Evolutionary conservation across 2,113 vertebrate genomes (phyloP).

Genomic region (Plecturocebus donacophilus): DNA sequence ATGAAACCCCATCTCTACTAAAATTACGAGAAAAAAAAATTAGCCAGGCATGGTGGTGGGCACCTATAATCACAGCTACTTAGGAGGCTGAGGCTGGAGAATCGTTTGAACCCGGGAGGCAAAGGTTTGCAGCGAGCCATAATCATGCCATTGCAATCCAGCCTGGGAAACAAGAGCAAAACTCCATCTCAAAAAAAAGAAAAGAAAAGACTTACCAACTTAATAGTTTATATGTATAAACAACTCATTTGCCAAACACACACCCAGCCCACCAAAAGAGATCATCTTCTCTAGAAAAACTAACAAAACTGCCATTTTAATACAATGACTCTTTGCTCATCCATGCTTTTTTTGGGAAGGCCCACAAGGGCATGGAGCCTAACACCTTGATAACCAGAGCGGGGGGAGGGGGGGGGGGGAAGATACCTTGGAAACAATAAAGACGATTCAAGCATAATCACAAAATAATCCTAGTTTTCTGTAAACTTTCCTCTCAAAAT

Average conservation of each 20-base stretch:
- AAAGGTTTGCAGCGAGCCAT: too few species aligned
- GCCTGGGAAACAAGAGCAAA: too few species aligned
- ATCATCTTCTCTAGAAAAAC: not conserved
- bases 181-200: too few species aligned
- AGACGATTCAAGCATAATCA: slow-evolving; percentile 9
- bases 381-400: not conserved
- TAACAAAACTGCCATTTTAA: slow-evolving; percentile 15
- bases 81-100: too few species aligned
- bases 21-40: too few species aligned
- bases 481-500: slow-evolving; percentile 30
- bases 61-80: too few species aligned
- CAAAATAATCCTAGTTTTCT: not conserved
- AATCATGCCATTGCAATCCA: too few species aligned
- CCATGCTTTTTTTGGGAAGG: not conserved
- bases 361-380: not conserved
- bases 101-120: too few species aligned
- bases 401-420: not conserved
- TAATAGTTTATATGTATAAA: not conserved
- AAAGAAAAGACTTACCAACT: not conserved
- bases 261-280: not conserved
- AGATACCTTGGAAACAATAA: not conserved
- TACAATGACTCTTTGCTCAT: not conserved
- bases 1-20: too few species aligned
- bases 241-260: not conserved
- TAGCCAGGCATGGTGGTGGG: too few species aligned